Evolutionary conservation across 2,797 vertebrate species (phyloP), one percentile per base, ranked within the genome.

Genomic region (Leptodactylus fallax): DNA sequence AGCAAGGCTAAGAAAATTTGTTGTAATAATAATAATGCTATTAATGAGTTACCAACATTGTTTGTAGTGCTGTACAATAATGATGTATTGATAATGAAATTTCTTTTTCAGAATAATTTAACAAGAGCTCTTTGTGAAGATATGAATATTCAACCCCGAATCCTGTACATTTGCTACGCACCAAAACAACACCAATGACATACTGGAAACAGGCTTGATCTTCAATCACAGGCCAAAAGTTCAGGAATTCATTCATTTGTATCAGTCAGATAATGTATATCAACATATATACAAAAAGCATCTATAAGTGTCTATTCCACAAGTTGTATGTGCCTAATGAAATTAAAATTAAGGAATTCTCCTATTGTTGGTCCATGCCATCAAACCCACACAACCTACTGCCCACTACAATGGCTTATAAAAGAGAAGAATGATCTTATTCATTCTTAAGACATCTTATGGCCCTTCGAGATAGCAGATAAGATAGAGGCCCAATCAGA

Each of bases 21-120:
- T n/a, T n/a, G n/a, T n/a, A n/a, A n/a, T n/a, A n/a, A n/a, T n/a
- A n/a, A 27, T 27, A 65, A 65, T 25, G 0, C 0, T 65, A 12
- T 14, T 13, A 23, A 14, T 27, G 13, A 25, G 17, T 4, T 25
- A 67, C 5, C 17, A 25, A 27, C 12, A 27, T 67, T 36, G 5
- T 25, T 6, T 61, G 14, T 17, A 21, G 58, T 21, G 58, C 65
- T 14, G 12, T 27, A 27, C 12, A 67, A 27, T 27, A 14, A 14
- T 27, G 5, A 2, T 3, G 12, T 67, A 27, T 6, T 58, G 1
- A 36, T 36, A 36, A 45, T 45, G 36, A 36, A 8, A 51, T 63
- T 79, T 85, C 21, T 85, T 77, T 78, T 79, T 14, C 74, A 85
- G 84, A 79, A 8, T 63, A 21, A 77, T 76, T 19, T 84, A 25